A percentile compares a stretch with the other conserved stretches of the same genome.
These are phyloP conservation scores for Elegia similella DNA, from an alignment of 2,888 invertebrate species.

Conservation along the genomic window DNA sequence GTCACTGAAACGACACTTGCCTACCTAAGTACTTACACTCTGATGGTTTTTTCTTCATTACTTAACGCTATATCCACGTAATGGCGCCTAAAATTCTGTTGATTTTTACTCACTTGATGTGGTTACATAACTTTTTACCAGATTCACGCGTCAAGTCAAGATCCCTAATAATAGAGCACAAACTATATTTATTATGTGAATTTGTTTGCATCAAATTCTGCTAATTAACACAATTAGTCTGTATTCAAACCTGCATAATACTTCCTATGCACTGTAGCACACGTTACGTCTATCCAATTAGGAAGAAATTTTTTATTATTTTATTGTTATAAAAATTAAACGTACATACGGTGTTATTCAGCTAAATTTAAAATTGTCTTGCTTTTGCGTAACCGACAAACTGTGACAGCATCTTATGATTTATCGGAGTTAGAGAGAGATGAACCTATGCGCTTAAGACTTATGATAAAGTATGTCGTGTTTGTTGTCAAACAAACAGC, in stretches of 20 bases:
- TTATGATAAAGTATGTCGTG: constrained; percentile 32
- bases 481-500: constrained; percentile 72
- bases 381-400: background rate
- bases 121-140: background rate
- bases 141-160: background rate
- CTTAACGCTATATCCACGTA: constrained; percentile 11
- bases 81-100: constrained; percentile 10
- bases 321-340: background rate
- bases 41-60: constrained; percentile 25
- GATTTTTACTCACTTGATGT: background rate
- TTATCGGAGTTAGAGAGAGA: constrained; percentile 7
- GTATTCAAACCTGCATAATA: background rate
- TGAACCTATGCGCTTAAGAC: background rate
- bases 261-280: background rate
- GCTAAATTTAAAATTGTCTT: constrained; percentile 7
- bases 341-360: background rate
- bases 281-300: background rate
- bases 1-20: constrained; percentile 19
- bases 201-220: background rate
- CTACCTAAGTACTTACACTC: background rate
- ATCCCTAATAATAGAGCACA: background rate
- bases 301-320: background rate
- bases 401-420: constrained; percentile 1
- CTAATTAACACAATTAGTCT: background rate
- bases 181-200: background rate